A percentile compares a stretch with the other conserved stretches of the same genome.
Conservation (phyloP, 30 jellyfish, hydroid and myxozoan genomes). For the Hydractinia symbiolongicarpus region DNA sequence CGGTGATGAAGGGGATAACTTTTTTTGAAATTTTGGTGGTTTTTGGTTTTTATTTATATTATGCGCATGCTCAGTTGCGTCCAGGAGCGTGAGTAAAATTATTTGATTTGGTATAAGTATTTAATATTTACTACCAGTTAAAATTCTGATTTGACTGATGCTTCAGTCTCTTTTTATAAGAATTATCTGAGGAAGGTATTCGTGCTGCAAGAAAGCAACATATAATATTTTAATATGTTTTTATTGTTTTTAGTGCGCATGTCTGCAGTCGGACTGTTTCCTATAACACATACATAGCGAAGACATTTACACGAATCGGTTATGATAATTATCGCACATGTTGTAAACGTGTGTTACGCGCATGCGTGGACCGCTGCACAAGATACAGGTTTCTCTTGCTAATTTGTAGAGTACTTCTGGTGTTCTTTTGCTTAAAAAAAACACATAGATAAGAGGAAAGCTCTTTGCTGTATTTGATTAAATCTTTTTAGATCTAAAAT, state of each 20-base stretch:
- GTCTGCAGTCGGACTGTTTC: constrained; percentile 25
- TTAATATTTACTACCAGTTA: too few species aligned
- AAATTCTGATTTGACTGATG: too few species aligned
- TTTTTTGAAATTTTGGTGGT: too few species aligned
- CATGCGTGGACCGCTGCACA: constrained; percentile 61
- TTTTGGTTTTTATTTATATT: too few species aligned
- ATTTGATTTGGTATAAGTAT: too few species aligned
- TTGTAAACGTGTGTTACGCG: constrained; percentile 55
- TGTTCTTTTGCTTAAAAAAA: background rate
- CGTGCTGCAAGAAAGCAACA: too few species aligned
- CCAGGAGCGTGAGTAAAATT: too few species aligned
- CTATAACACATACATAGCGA: constrained; percentile 1
- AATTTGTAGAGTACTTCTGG: background rate
- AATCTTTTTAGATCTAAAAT: constrained; percentile 12
- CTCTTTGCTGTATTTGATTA: background rate
- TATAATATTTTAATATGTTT: too few species aligned
- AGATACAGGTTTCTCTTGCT: constrained; percentile 54
- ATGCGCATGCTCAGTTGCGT: too few species aligned
- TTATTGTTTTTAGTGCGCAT: background rate
- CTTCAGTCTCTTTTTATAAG: too few species aligned
- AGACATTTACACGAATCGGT: constrained; percentile 28
- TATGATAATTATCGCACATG: constrained; percentile 80
- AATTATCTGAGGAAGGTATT: too few species aligned
- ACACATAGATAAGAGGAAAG: background rate
- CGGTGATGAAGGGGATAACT: too few species aligned